Evolutionary conservation across 1,140 invertebrate species (phyloP).

Genomic region (Drosophila sechellia): DNA sequence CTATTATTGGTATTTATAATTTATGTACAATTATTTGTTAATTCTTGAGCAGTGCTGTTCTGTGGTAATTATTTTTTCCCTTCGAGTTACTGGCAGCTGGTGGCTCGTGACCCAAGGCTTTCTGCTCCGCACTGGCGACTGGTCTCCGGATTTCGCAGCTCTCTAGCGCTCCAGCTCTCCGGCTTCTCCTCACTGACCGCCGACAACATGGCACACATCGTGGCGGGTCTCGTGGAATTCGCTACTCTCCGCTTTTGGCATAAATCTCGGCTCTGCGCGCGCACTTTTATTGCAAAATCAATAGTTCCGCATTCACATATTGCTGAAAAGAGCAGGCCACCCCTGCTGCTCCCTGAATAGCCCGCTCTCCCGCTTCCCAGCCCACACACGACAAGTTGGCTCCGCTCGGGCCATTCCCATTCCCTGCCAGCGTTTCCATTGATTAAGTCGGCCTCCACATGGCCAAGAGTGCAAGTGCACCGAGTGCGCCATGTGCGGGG

Average conservation of each 20-base stretch:
- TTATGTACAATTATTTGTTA: constrained; percentile 31
- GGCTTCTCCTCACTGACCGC: constrained; percentile 64
- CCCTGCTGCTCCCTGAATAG: not conserved
- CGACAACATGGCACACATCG: constrained; percentile 69
- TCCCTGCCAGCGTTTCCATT: constrained; percentile 24
- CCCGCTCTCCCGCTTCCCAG: not conserved
- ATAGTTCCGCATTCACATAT: constrained; percentile 72
- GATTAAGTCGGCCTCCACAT: constrained; percentile 51
- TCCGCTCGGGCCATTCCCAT: constrained; percentile 12
- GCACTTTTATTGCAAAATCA: constrained; percentile 77
- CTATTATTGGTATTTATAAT: constrained; percentile 1
- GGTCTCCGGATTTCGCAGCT: constrained; percentile 1
- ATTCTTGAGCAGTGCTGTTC: constrained; percentile 14
- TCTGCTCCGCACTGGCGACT: constrained; percentile 35
- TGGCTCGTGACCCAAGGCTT: constrained; percentile 47
- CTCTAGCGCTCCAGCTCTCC: constrained; percentile 22
- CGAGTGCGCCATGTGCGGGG: constrained; percentile 9
- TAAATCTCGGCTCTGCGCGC: constrained; percentile 73
- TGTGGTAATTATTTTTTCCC: constrained; percentile 28
- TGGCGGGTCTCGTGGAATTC: constrained; percentile 21
- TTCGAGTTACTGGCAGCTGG: constrained; percentile 41
- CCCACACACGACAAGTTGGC: constrained; percentile 16
- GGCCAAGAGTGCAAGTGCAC: constrained; percentile 50
- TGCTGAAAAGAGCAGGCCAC: constrained; percentile 6
- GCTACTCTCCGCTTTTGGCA: constrained; percentile 52